Base-by-base conservation (phyloP, 2,888 invertebrate species). In the Frankliniella fusca region DNA sequence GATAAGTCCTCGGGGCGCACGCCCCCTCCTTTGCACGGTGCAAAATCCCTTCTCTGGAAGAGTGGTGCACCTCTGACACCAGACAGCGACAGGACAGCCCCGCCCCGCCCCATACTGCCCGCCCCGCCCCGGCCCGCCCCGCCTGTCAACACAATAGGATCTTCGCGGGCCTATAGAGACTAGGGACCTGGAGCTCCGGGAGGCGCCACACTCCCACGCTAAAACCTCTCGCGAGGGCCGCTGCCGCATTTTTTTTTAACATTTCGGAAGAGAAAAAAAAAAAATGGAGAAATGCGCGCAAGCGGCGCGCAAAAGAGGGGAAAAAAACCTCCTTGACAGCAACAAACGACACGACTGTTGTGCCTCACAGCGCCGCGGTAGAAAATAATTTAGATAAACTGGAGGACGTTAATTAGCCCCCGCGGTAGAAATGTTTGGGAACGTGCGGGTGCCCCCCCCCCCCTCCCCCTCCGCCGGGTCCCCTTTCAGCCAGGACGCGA, bases 321-420 rank as follows among this genome's bases (percentile, higher is more conserved):
- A 70, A n/a, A 38, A 38, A 38, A 38, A 38, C 2, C 38, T 38
- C 38, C 38, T 38, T 38, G 38, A 38, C 38, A 38, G 38, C 38
- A 38, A 38, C 38, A 38, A 38, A 38, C 38, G 38, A 38, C 38
- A 38, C 38, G 38, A 38, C 38, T 38, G 38, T 38, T 38, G 38
- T 38, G n/a, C n/a, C 65, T n/a, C 65, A 18, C 65, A 0, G 23
- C 0, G 70, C n/a, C 70, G 70, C 70, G n/a, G 70, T 76, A n/a
- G 70, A n/a, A 70, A 70, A 70, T 23, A 70, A 70, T 54, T 54
- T 54, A 54, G 54, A 54, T 54, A 54, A 54, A 54, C 54, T 54
- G 54, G 54, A 54, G 18, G 54, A 54, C 54, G 54, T 54, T 54
- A 54, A 54, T 54, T 54, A 54, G 1, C 11, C 38, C 38, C 38